Percentiles rank a stretch among this genome's conserved stretches.
phyloP scores from a whole-genome alignment of 2,888 invertebrate species.

The Fragum fragum region DNA sequence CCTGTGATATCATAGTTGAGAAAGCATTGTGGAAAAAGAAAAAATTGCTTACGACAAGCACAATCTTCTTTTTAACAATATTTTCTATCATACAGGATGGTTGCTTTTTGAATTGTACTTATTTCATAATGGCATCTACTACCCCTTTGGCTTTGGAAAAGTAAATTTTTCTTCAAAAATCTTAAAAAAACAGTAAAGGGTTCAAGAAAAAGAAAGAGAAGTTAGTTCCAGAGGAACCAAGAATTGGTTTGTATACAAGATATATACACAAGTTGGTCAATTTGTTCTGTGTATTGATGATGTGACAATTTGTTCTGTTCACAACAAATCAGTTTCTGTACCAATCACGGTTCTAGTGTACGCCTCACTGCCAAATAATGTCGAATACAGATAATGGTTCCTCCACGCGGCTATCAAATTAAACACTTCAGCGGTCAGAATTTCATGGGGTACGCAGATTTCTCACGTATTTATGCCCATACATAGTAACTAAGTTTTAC shows the following conservation, averaged over 20 bases:
- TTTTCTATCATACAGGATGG: no score
- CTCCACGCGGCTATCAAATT: conserved; percentile 51
- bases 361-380: conserved; percentile 30
- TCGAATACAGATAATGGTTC: conserved; percentile 24
- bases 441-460: conserved; percentile 31
- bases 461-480: conserved; percentile 22
- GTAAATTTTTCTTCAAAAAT: no score
- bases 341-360: conserved; percentile 31
- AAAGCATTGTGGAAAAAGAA: no score
- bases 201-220: no score
- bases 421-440: conserved; percentile 32
- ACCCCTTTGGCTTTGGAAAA: not conserved
- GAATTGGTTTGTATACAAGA: not conserved
- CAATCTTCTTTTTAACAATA: no score
- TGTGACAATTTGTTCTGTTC: conserved; percentile 48
- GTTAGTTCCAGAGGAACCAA: not conserved
- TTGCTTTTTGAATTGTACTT: no score
- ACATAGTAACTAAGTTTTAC: conserved; percentile 31
- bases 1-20: not conserved
- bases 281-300: conserved; percentile 31
- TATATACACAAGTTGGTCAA: conserved; percentile 8
- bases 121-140: no score
- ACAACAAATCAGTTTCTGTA: conserved; percentile 37
- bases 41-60: not conserved
- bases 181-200: no score